Base-by-base conservation (phyloP, 2,888 invertebrate species). In the Limenitis camilla region DNA sequence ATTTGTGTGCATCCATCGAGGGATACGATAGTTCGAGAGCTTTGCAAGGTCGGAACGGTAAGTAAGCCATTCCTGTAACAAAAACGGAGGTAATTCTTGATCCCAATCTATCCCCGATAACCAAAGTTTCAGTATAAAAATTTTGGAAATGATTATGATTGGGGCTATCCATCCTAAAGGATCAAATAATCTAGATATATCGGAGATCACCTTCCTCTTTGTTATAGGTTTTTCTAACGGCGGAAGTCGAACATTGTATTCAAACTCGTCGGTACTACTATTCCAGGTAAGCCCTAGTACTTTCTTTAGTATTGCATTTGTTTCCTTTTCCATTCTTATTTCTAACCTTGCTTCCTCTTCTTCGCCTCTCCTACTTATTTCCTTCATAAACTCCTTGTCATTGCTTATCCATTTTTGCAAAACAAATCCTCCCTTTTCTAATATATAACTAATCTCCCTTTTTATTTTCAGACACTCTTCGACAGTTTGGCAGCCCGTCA, bases 371-470 rank as follows among this genome's bases (percentile, higher is more conserved):
- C 40, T 35, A 19, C 32, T 11, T 38, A 41, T 46, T 31, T 40
- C 36, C 1, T 52, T 31, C 30, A 46, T n/a, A 11, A 59, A 49
- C 19, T 52, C 46, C 6, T 52, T 43, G 19, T 33, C 51, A 47
- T 56, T 55, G 32, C 56, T 58, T 6, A 41, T 28, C 62, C 62
- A 65, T 42, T 67, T 62, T 19, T 68, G 59, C 6, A 69, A 48
- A 9, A 56, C 41, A 50, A 71, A 67, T n/a, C 67, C 66, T 33
- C 63, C 68, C 29, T 55, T 55, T 39, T 58, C 7, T 69, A 40
- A n/a, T n/a, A 69, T 40, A 4, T 38, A 35, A 9, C 53, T 63
- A 11, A 65, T 53, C 50, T 66, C 58, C 27, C 61, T 41, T 39
- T 53, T 43, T 19, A 66, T 27, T 29, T 51, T 40, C 48, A 60